phyloP scores from a whole-genome alignment of 2,888 invertebrate genomes.

The Eupithecia centaureata region DNA sequence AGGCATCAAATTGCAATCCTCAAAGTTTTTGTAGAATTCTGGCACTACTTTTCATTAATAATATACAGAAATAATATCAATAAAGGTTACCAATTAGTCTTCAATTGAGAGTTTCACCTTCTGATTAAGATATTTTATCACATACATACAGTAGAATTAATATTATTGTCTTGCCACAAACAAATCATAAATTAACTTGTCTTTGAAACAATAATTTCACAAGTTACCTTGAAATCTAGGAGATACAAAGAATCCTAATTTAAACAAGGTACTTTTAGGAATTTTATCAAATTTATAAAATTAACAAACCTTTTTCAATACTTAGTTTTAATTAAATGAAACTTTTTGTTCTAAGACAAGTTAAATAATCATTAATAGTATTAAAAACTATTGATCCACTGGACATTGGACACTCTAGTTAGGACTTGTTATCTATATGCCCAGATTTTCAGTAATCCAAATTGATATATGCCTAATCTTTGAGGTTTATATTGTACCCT shows the following conservation, averaged over 20 bases:
- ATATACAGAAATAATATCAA: neutral
- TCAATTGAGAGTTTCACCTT: no score
- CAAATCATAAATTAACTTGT: conserved; percentile 26
- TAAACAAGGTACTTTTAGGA: neutral
- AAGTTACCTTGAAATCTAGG: neutral
- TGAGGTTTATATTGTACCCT: neutral
- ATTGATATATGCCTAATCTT: no score
- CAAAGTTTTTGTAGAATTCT: neutral
- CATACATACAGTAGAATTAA: conserved; percentile 12
- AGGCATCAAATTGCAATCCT: neutral
- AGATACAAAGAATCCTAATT: neutral
- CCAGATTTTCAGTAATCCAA: neutral
- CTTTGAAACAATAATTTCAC: conserved; percentile 11
- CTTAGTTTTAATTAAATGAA: neutral
- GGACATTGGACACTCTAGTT: conserved; percentile 24
- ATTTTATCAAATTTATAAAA: neutral
- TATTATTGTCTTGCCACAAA: conserved; percentile 27
- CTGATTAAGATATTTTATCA: conserved; percentile 29
- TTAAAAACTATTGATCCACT: conserved; percentile 8
- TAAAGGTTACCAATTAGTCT: no score
- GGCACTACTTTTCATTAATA: neutral
- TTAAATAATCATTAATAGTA: conserved; percentile 18
- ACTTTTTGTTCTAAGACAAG: conserved; percentile 28
- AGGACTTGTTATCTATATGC: neutral
- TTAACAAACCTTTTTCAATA: neutral